A percentile compares a stretch with the other conserved stretches of the same genome.
Conservation (phyloP, 2,113 vertebrate genomes). For the Cryptotis parvus region DNA sequence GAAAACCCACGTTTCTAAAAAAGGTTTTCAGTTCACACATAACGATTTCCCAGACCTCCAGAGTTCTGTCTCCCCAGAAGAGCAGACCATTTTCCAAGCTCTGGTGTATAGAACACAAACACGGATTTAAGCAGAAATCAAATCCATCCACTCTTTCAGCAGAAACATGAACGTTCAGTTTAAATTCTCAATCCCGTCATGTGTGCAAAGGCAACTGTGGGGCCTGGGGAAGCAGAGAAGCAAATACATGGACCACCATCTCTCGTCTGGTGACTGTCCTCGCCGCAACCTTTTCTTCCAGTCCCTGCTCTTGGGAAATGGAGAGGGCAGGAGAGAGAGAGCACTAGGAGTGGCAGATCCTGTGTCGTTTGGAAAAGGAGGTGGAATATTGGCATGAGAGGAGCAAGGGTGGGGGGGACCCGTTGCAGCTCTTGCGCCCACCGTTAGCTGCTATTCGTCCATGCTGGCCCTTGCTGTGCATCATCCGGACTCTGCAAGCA, state of each 20-base stretch:
- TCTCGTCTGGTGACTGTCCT: too few relatives aligned
- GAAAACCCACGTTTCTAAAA: conserved; percentile 70
- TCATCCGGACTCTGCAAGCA: not conserved
- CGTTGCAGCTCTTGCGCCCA: not conserved
- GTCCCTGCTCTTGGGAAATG: rapidly evolving
- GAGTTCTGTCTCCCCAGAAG: conserved; percentile 56
- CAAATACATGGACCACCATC: not conserved
- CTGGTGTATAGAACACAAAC: conserved; percentile 62
- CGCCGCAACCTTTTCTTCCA: too few relatives aligned
- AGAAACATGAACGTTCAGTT: conserved; percentile 47
- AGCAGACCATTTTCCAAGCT: conserved; percentile 52
- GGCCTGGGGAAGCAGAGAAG: not conserved
- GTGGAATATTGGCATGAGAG: too few relatives aligned
- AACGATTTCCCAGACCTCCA: conserved; percentile 62
- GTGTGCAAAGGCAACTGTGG: conserved; percentile 10
- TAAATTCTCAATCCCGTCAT: conserved; percentile 48
- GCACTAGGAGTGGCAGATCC: not conserved
- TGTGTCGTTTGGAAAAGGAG: too few relatives aligned
- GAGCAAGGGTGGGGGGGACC: not conserved
- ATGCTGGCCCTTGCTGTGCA: too few relatives aligned
- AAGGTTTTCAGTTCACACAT: conserved; percentile 60
- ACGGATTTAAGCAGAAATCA: conserved; percentile 47
- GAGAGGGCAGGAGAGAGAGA: not conserved
- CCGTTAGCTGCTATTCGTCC: not conserved
- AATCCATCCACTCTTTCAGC: conserved; percentile 40